Percentiles rank a stretch among this genome's conserved stretches.
These are phyloP conservation scores for Lepas anatifera DNA, from an alignment of 2,888 invertebrate species.

Conservation along the genomic window DNA sequence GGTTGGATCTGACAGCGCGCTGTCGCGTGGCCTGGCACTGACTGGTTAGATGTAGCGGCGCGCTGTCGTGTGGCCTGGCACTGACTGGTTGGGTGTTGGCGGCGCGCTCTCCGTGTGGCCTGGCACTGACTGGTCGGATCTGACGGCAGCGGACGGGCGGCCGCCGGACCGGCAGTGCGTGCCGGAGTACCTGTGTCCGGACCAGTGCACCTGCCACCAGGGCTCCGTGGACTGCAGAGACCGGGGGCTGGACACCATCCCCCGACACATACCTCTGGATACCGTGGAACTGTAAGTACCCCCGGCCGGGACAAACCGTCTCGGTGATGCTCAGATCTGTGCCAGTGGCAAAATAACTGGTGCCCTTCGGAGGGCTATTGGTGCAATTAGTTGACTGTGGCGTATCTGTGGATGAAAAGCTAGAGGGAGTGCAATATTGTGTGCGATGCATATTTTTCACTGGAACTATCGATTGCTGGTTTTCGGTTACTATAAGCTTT, in stretches of 20 bases:
- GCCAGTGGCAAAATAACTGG: too few species aligned
- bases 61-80: too few species aligned
- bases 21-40: not conserved
- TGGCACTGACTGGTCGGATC: not conserved
- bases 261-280: slow-evolving; percentile 77
- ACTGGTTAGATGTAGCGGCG: not conserved
- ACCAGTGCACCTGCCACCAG: slow-evolving; percentile 22
- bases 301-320: too few species aligned
- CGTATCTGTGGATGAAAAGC: too few species aligned
- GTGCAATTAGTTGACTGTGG: too few species aligned
- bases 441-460: too few species aligned
- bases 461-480: too few species aligned
- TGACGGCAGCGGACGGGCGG: not conserved
- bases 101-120: not conserved
- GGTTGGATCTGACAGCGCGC: not conserved
- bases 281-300: slow-evolving; percentile 84
- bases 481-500: too few species aligned
- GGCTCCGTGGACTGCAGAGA: slow-evolving; percentile 53
- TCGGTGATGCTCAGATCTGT: too few species aligned
- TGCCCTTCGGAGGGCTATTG: too few species aligned
- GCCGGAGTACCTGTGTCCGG: slow-evolving; percentile 19
- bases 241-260: slow-evolving; percentile 76
- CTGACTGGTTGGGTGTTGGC: too few species aligned
- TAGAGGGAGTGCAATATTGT: too few species aligned
- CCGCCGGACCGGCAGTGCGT: not conserved